Evolutionary conservation across 2,888 invertebrate genomes (phyloP).

Genomic region (Mellilla xanthometata): DNA sequence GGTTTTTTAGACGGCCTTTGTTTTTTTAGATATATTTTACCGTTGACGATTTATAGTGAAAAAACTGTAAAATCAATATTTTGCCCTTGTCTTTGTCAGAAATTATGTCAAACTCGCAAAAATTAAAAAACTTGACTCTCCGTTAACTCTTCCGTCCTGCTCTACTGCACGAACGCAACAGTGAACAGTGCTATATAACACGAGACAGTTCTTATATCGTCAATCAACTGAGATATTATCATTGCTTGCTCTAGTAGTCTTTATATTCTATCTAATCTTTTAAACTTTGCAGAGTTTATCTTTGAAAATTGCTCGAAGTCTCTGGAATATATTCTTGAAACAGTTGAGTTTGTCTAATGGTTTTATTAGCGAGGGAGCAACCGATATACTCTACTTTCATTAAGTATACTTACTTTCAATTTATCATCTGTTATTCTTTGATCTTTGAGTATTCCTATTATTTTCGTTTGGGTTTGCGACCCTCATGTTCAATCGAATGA

Average conservation of each 20-base stretch:
- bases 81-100: no score
- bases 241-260: neutral
- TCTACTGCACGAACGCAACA: no score
- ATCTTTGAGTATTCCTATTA: constrained; percentile 4
- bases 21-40: no score
- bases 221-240: no score
- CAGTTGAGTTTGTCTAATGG: neutral
- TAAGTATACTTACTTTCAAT: neutral
- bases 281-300: neutral
- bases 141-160: no score
- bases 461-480: neutral
- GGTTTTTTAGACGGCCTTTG: no score
- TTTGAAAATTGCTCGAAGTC: neutral
- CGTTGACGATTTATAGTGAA: no score
- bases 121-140: no score
- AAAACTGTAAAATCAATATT: no score
- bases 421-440: constrained; percentile 1
- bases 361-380: neutral
- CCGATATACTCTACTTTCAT: neutral
- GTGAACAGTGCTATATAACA: no score
- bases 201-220: no score
- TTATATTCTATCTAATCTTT: neutral
- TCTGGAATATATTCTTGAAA: neutral
- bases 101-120: no score
- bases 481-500: neutral